Conservation (phyloP, 1,140 invertebrate genomes). For the Halictus rubicundus region DNA sequence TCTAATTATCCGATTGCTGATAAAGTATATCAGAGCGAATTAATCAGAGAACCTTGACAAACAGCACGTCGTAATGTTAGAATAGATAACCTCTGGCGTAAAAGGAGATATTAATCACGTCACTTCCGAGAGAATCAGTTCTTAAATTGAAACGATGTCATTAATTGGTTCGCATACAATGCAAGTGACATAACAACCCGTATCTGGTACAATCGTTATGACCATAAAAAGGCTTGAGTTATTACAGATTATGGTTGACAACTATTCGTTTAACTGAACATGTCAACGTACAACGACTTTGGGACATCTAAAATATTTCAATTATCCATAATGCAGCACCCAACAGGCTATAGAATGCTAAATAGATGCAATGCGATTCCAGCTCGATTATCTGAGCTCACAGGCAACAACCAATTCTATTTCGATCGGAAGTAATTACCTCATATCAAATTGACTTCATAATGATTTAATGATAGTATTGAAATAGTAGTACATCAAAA, state of each 20-base stretch:
- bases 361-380: not conserved
- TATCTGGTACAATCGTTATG: not conserved
- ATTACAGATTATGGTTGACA: not conserved
- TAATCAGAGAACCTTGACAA: no score
- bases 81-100: conserved; percentile 8
- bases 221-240: not conserved
- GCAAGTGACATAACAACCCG: not conserved
- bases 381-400: not conserved
- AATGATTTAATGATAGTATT: no score
- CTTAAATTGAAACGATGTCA: not conserved
- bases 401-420: not conserved
- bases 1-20: no score
- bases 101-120: not conserved
- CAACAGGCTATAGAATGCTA: no score
- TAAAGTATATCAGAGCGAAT: no score
- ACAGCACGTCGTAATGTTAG: not conserved
- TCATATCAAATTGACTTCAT: conserved; percentile 25
- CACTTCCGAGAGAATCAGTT: not conserved
- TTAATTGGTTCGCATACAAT: not conserved
- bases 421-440: conserved; percentile 23
- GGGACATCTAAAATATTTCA: no score
- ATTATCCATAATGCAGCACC: not conserved
- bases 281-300: not conserved
- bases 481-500: not conserved
- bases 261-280: not conserved